Conservation (phyloP, 2,797 vertebrate genomes). For the Adelosebastes latens region DNA sequence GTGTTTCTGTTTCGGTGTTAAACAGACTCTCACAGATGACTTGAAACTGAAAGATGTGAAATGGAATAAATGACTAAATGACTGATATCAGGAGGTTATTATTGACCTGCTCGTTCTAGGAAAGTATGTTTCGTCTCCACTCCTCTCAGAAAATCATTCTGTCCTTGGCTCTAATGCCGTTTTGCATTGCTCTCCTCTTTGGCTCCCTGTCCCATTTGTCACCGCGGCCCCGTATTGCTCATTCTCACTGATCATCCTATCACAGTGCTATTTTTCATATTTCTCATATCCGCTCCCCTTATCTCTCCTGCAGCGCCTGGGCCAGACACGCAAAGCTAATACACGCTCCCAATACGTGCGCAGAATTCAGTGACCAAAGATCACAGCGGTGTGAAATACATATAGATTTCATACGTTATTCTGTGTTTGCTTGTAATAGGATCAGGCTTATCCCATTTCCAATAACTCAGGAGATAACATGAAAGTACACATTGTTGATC, state of each 20-base stretch:
- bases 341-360: conserved; percentile 73
- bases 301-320: conserved; percentile 75
- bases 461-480: conserved; percentile 72
- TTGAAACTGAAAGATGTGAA: conserved; percentile 29
- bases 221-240: conserved; percentile 71
- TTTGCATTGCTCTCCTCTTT: conserved; percentile 78
- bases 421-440: conserved; percentile 74
- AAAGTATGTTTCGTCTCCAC: conserved; percentile 54
- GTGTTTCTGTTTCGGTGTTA: conserved; percentile 16
- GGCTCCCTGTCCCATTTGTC: conserved; percentile 81
- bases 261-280: conserved; percentile 83
- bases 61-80: conserved; percentile 48
- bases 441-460: conserved; percentile 74
- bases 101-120: conserved; percentile 59
- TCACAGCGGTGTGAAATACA: conserved; percentile 76
- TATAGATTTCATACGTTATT: conserved; percentile 79
- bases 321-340: conserved; percentile 83
- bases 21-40: conserved; percentile 8
- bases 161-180: conserved; percentile 73
- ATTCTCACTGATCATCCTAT: conserved; percentile 83
- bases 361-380: conserved; percentile 75
- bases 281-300: conserved; percentile 84
- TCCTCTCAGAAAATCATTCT: conserved; percentile 60
- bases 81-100: conserved; percentile 54
- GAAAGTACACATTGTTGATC: conserved; percentile 67